Evolutionary conservation across 2,888 invertebrate genomes (phyloP), one percentile per base, ranked within the genome.

Genomic region (Drosophila sordidapex): DNA sequence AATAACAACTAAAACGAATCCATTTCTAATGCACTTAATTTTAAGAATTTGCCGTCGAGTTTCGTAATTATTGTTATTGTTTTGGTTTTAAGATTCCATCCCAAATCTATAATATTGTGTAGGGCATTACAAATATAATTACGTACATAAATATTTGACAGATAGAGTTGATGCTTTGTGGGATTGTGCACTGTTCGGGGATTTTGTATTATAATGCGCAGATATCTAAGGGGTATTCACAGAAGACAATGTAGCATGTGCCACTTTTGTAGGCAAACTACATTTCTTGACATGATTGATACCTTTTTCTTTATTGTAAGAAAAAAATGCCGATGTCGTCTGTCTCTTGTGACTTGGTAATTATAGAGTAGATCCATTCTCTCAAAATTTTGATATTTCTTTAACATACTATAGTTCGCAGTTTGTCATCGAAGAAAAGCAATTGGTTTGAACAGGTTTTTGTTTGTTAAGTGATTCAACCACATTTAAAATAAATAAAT

Each of bases 131-230:
- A 49, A 40, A 59, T 51, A 25, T 66, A 78, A 54, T 63, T 67
- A 48, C 43, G 65, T 60, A 33, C 7, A 33, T 33, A 8, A 27
- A 58, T 60, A 4, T 46, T 46, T 46, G 25, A 46, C 36, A 56
- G 60, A 56, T 71, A 82, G 67, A 71, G 52, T 70, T 71, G 52
- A 49, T 74, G 62, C 61, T 58, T 66, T 49, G 68, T 61, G 59
- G 58, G 40, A 40, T 54, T 25, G 27, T 53, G 56, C 49, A 59
- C 51, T 49, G 33, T 40, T 46, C 11, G 74, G 81, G 78, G 74
- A 68, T 35, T 68, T 79, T 68, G 10, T 43, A 18, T 43, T 36
- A 43, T 57, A 18, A 57, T 48, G 21, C 52, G 54, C 33, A 56
- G 31, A 27, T 13, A 27, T 13, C 48, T 10, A 25, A 61, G 29